Base-by-base conservation (phyloP, 2,113 vertebrate species). In the Athene cunicularia region DNA sequence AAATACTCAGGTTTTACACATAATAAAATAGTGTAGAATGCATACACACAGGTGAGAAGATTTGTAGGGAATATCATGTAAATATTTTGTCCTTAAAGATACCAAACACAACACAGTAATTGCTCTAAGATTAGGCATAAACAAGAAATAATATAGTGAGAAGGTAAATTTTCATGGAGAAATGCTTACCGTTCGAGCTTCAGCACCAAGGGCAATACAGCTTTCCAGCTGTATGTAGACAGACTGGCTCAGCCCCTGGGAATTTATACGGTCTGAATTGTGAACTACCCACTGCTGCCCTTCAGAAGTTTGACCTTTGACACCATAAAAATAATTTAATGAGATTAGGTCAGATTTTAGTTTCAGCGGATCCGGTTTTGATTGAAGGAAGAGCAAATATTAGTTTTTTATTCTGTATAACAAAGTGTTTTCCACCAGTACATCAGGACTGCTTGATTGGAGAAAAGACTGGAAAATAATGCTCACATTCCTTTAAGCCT, bases 141-240 rank as follows among this genome's bases (percentile, higher is more conserved):
- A 20, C 4, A 50, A 88, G 41, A 76, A 76, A 86, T 73, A 39
- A 22, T 2, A 6, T 3, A 80, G 13, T 3, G 2, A 72, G 8
- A 80, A 66, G 11, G n/a, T 66, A 62, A 62, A 58, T 93, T 80
- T 92, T 82, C 20, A 5, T 37, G 8, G 45, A 86, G 59, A 80
- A 84, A 28, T n/a, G 11, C 95, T 96, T 96, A 97, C 96, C 96
- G 88, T 88, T 77, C 4, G 16, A 84, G 71, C 75, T 85, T 94
- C 66, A 88, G 92, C 74, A 93, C 81, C 85, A 60, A 81, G 82
- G n/a, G 88, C 64, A 83, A 55, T 92, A 96, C 91, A 95, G 94
- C 91, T 96, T 76, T 88, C 83, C 83, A 94, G 89, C 88, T 95
- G 88, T 84, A 49, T n/a, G 37, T 84, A n/a, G 37, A 11, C 27